phyloP scores from a whole-genome alignment of 2,888 invertebrate species.

The Spodoptera littoralis region DNA sequence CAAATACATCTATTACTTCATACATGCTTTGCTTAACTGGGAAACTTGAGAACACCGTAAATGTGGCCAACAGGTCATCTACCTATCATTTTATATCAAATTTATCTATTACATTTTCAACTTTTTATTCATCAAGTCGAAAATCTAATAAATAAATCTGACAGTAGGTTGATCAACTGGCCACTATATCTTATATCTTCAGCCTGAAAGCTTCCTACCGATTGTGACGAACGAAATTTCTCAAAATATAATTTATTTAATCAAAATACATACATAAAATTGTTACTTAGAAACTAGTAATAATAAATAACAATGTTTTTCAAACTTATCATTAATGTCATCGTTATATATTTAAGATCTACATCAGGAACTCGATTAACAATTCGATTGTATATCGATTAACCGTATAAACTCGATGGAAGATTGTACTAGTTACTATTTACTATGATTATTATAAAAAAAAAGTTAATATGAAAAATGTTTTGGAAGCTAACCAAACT shows the following conservation, averaged over 20 bases:
- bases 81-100: too few relatives aligned
- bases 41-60: conserved; percentile 22
- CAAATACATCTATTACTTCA: conserved; percentile 70
- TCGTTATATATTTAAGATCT: conserved; percentile 54
- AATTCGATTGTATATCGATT: conserved; percentile 44
- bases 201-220: conserved; percentile 86
- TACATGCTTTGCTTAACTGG: conserved; percentile 79
- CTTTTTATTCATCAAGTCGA: too few relatives aligned
- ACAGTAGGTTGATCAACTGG: too few relatives aligned
- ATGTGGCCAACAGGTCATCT: background rate
- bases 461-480: conserved; percentile 14
- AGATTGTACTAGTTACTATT: conserved; percentile 26
- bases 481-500: conserved; percentile 29
- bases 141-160: too few relatives aligned
- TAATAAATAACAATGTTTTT: conserved; percentile 56
- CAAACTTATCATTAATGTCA: conserved; percentile 52
- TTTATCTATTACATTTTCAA: too few relatives aligned
- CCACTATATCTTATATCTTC: conserved; percentile 28
- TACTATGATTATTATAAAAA: conserved; percentile 16
- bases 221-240: conserved; percentile 77
- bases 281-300: conserved; percentile 54
- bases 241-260: conserved; percentile 75
- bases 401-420: conserved; percentile 39
- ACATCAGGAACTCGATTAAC: conserved; percentile 63
- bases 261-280: conserved; percentile 67